Base-by-base conservation (phyloP, 1,140 invertebrate genomes). In the Harlomillsia oculata region DNA sequence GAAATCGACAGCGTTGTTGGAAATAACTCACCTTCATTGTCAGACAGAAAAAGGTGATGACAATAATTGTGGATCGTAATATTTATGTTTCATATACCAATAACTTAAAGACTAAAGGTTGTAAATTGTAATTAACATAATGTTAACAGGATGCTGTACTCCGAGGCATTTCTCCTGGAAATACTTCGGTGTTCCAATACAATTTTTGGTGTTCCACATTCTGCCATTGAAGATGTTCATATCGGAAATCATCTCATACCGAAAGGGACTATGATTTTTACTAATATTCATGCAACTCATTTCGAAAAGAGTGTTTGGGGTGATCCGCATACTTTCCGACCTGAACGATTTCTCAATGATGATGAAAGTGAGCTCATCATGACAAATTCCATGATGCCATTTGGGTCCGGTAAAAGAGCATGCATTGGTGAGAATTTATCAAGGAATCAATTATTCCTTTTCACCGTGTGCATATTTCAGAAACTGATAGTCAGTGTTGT, bases 201-300 rank as follows among this genome's bases (percentile, higher is more conserved):
- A 0, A 44, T 32, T n/a, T 40, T 26, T 16, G 39, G 48, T 11
- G 28, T 44, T 1, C 40, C 18, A 8, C 56, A 56, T 23, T 44
- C 13, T 18, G 13, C 48, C n/a, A 14, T 46, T 1, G 34, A 16
- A n/a, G 53, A 56, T 26, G 39, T 28, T 13, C 18, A 28, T 5
- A 34, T 37, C 26, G 13, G 40, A 2, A 16, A 23, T 20, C 37
- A 36, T 34, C 13, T 5, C 5, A 36, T 50, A 2, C 46, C 30
- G 18, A 84, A 85, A 67, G 85, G 83, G 16, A 87, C 86, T 0
- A 77, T 90, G 30, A 78, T 93, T 1, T 87, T 93, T 65, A 78
- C 92, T 21, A 92, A 93, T 67, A 91, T 89, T 57, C 89, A 87
- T 70, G 82, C 86, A 34, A 68, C 92, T 14, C 89, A 91, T 68